Evolutionary conservation across 2,113 vertebrate species (phyloP).

Genomic region (Leptodactylus fuscus): DNA sequence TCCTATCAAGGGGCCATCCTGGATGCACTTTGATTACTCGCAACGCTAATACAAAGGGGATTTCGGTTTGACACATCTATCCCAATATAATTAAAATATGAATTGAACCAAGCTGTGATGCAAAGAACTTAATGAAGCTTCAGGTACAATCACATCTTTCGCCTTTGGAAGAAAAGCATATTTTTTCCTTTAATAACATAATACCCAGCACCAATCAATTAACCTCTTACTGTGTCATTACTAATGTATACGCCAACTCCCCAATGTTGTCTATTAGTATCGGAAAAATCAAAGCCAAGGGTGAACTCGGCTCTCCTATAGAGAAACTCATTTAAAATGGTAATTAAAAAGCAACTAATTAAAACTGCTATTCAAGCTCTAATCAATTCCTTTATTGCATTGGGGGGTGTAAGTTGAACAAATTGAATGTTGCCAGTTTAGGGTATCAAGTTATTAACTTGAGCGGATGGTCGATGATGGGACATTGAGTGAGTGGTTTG

Average conservation of each 20-base stretch:
- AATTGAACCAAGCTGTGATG: slow-evolving; percentile 55
- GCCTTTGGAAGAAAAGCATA: slow-evolving; percentile 50
- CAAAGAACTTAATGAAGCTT: slow-evolving; percentile 56
- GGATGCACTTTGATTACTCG: slow-evolving; percentile 53
- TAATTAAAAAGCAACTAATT: slow-evolving; percentile 88
- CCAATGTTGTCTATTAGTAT: slow-evolving; percentile 62
- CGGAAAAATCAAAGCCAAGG: slow-evolving; percentile 76
- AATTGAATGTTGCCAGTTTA: slow-evolving; percentile 84
- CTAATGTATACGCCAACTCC: slow-evolving; percentile 44
- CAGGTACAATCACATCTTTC: slow-evolving; percentile 50
- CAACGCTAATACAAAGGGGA: slow-evolving; percentile 49
- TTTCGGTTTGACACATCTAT: slow-evolving; percentile 53
- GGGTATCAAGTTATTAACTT: slow-evolving; percentile 74
- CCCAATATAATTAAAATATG: slow-evolving; percentile 60
- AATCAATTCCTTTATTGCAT: slow-evolving; percentile 88
- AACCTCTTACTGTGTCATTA: slow-evolving; percentile 61
- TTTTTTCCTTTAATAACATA: slow-evolving; percentile 56
- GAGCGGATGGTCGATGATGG: slow-evolving; percentile 76
- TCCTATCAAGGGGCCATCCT: slow-evolving; percentile 48
- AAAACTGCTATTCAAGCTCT: slow-evolving; percentile 81
- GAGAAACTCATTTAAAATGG: slow-evolving; percentile 72
- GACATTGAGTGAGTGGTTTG: slow-evolving; percentile 68
- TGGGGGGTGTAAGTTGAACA: slow-evolving; percentile 75
- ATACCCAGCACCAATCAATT: slow-evolving; percentile 58
- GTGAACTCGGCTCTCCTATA: slow-evolving; percentile 79